Evolutionary conservation across 1,140 invertebrate species (phyloP), one percentile per base, ranked within the genome.

Genomic region (Matsumurasca onukii): DNA sequence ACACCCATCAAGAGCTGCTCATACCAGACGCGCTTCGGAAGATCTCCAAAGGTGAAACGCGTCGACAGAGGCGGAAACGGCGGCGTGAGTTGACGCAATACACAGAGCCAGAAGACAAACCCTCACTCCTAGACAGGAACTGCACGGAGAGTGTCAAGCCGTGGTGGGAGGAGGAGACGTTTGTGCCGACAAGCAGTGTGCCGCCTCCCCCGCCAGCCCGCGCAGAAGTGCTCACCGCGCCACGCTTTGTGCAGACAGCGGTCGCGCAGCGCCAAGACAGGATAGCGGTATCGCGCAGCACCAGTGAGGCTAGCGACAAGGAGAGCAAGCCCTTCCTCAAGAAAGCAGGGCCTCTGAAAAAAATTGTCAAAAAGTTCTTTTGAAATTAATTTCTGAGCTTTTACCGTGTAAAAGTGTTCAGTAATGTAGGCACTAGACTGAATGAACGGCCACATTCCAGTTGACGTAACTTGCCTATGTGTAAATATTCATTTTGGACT

Each of bases 311-410:
- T 69, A 66, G 27, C 62, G 67, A 55, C 62, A 72, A 66, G 66
- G 69, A 67, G 24, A 55, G 30, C 45, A 68, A 25, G 49, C 39
- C 66, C 27, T 68, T 61, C 61, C 29, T 84, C 74, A 81, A 86
- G 79, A 83, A 84, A 76, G 75, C 72, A 68, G 34, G 77, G 55
- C 77, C 81, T 55, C 75, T 87, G 49, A 86, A 83, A 73, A 87
- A 85, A 79, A 86, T 88, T 78, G 81, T 87, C 73, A 86, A 82
- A 74, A 88, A 87, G 80, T 81, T 88, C 77, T 87, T 88, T 80
- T 87, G 81, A 86, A 51, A 3, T 51, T 5, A 20, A 3, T 5
- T 22, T 51, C 49, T 22, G n/a, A 22, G n/a, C 49, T 51, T 51
- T 51, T 51, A 51, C 49, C n/a, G n/a, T 51, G 49, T 51, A 51